Base-by-base conservation (phyloP, 2,797 vertebrate genomes). In the Acrocephalus scirpaceus region DNA sequence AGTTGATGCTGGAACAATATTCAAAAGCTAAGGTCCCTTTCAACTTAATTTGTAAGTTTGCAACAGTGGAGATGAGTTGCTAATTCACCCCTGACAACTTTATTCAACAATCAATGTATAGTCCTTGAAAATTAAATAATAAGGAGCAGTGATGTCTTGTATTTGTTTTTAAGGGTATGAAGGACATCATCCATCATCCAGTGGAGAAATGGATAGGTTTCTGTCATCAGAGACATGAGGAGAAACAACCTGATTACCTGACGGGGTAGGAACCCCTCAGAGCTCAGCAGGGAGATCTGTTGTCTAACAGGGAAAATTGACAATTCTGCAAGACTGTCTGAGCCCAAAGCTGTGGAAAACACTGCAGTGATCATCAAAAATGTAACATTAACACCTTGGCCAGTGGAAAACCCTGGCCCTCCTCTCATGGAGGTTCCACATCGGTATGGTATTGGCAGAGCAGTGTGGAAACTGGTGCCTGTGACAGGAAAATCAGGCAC, bases 121-220 rank as follows among this genome's bases (percentile, higher is more conserved):
- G 69, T 54, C 93, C 77, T 86, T 69, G 69, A 79, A 94, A 96
- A 96, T 96, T 57, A 92, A 95, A 78, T 92, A 75, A 91, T 58
- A 58, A 76, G 54, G 34, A 84, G 26, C 53, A 61, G 40, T 38
- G 50, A 65, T 79, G 64, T 62, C 64, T 94, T 20, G 1, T 51
- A 38, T 91, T 92, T 91, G 47, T 92, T 91, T 95, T 91, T 88
- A 88, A 88, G 71, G 74, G 40, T 81, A 44, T 18, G 34, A 78
- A 94, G 91, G 66, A 75, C 38, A 73, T 47, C 36, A 73, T 9
- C 38, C 32, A 70, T 86, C 26, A 83, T 48, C 61, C 82, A 57
- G 7, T 5, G 65, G 77, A 74, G 36, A 70, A 90, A 27, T 13
- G 22, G 71, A 78, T 13, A 48, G 54, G 57, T 65, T 75, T 80